These are phyloP conservation scores for Actinia equina DNA, from an alignment of 64 coral and sea anemone species.

Conservation along the genomic window DNA sequence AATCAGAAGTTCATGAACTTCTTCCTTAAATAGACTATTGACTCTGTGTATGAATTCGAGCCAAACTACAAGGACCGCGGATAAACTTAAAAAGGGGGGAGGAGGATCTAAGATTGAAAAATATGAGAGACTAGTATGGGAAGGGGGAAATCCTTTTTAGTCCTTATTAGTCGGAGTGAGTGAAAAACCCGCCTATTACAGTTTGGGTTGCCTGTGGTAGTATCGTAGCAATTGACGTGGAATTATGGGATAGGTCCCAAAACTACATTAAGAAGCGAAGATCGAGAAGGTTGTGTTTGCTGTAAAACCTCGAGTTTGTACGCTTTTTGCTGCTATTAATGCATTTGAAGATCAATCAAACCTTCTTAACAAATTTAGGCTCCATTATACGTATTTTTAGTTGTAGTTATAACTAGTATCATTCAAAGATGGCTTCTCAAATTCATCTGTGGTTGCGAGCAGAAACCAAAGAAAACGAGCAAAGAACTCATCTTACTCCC, in stretches of 20 bases:
- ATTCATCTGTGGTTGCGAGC: slow-evolving; percentile 78
- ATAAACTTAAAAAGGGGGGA: too few species aligned
- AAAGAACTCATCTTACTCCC: slow-evolving; percentile 69
- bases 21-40: too few species aligned
- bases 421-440: background rate
- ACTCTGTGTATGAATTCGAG: too few species aligned
- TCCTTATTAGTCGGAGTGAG: too few species aligned
- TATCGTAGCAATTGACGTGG: background rate
- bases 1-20: too few species aligned
- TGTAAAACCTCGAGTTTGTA: background rate
- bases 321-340: background rate
- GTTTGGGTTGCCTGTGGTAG: background rate
- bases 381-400: background rate
- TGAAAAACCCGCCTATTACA: too few species aligned
- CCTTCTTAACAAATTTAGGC: background rate
- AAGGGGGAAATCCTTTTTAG: too few species aligned
- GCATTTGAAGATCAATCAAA: background rate
- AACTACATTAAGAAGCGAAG: background rate
- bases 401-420: background rate
- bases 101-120: too few species aligned
- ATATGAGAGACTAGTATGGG: too few species aligned
- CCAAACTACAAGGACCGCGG: too few species aligned
- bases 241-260: background rate
- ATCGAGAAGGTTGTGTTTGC: background rate
- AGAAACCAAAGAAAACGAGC: slow-evolving; percentile 63